phyloP scores from a whole-genome alignment of 2,888 invertebrate genomes.

The Hirtodrosophila duncani region DNA sequence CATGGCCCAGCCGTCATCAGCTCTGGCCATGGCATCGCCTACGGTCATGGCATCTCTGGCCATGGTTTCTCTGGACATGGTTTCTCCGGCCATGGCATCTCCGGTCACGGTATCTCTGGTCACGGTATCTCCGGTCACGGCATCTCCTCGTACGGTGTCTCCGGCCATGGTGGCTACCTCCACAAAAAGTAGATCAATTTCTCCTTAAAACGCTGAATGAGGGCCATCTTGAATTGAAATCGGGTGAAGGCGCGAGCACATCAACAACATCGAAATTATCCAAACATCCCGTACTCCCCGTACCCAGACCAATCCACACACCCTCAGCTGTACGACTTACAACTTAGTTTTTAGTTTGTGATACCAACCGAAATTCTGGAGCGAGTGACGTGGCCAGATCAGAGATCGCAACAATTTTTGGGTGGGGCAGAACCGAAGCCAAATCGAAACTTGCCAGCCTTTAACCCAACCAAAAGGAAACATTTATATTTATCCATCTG shows the following conservation, averaged over 20 bases:
- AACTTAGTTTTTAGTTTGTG: constrained; percentile 76
- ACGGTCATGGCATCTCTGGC: constrained; percentile 33
- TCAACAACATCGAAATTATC: constrained; percentile 40
- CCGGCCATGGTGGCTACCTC: constrained; percentile 55
- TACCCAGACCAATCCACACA: constrained; percentile 35
- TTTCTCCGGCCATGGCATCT: constrained; percentile 37
- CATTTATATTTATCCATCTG: constrained; percentile 27
- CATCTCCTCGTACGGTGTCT: constrained; percentile 29
- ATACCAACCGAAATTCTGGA: constrained; percentile 73
- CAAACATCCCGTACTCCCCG: constrained; percentile 20
- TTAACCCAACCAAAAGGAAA: constrained; percentile 19
- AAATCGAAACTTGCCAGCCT: constrained; percentile 44
- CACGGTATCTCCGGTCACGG: constrained; percentile 31
- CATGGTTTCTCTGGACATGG: constrained; percentile 37
- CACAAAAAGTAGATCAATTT: constrained; percentile 75
- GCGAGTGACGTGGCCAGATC: constrained; percentile 34
- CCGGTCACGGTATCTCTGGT: constrained; percentile 40
- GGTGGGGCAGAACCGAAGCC: constrained; percentile 1
- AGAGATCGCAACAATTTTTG: constrained; percentile 18
- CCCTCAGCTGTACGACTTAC: constrained; percentile 70
- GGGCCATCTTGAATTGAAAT: constrained; percentile 50
- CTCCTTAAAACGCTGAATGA: constrained; percentile 36
- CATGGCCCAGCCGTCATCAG: constrained; percentile 53
- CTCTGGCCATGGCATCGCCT: constrained; percentile 36
- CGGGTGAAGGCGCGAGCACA: constrained; percentile 58